phyloP scores from a whole-genome alignment of 2,888 invertebrate species.

The Trissonchulus sp. region DNA sequence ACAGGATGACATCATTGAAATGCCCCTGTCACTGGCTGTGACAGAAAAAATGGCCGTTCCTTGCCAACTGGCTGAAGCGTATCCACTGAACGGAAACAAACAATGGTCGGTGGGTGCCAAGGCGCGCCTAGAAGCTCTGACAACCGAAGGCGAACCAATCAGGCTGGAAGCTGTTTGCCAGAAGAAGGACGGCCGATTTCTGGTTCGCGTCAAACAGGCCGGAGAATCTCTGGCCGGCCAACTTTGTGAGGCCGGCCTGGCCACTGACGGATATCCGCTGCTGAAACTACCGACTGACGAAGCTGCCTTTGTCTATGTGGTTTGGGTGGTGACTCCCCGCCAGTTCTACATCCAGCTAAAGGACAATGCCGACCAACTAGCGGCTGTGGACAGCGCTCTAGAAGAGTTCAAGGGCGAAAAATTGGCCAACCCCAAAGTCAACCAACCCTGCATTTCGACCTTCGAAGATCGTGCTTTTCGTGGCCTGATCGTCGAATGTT shows the following conservation, averaged over 20 bases:
- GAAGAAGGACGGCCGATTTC: background rate
- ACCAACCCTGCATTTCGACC: background rate
- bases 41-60: background rate
- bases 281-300: background rate
- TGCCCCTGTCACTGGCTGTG: background rate
- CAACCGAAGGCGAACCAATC: background rate
- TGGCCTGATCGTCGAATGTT: background rate
- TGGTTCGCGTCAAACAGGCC: conserved; percentile 16
- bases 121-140: background rate
- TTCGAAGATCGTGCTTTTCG: conserved; percentile 4
- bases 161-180: background rate
- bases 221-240: conserved; percentile 7
- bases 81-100: conserved; percentile 4
- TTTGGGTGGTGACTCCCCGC: background rate
- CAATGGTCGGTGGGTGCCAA: background rate
- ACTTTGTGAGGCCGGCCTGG: conserved; percentile 3
- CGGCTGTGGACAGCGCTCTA: background rate
- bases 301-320: background rate
- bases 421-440: background rate
- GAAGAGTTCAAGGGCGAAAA: background rate
- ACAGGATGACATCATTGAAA: background rate
- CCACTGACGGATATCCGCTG: background rate
- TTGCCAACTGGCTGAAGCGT: background rate
- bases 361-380: background rate
- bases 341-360: background rate